phyloP scores from a whole-genome alignment of 2,113 vertebrate genomes.

The Planiliza haematocheilus region DNA sequence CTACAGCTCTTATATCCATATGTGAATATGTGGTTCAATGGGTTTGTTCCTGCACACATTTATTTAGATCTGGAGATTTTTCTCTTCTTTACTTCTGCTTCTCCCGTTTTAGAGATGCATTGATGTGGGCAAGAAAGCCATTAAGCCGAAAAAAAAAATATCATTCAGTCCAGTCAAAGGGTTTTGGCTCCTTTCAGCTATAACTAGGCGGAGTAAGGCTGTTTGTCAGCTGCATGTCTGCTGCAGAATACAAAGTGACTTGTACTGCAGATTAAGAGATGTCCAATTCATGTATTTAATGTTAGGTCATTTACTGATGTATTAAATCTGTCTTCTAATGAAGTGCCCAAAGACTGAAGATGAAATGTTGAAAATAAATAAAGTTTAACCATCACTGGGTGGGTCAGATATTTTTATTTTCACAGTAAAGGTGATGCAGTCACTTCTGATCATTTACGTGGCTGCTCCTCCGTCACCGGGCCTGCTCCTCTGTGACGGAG shows the following conservation, averaged over 20 bases:
- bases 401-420: conserved; percentile 34
- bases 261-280: conserved; percentile 18
- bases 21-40: conserved; percentile 7
- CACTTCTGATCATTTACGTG: not conserved
- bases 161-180: conserved; percentile 24
- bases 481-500: conserved; percentile 39
- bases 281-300: conserved; percentile 38
- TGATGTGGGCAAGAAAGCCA: conserved; percentile 19
- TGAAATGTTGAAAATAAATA: conserved; percentile 49
- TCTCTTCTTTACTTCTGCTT: conserved; percentile 11
- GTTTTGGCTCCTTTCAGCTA: conserved; percentile 22
- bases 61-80: conserved; percentile 22
- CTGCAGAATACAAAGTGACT: conserved; percentile 25
- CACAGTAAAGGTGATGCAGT: not conserved
- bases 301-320: conserved; percentile 32
- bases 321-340: conserved; percentile 25
- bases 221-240: conserved; percentile 19
- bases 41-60: conserved; percentile 17
- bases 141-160: conserved; percentile 34
- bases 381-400: conserved; percentile 5
- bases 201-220: conserved; percentile 1
- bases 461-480: conserved; percentile 10
- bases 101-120: conserved; percentile 22
- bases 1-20: too few species aligned
- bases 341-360: conserved; percentile 35